These are phyloP conservation scores for Temnothorax ravouxi DNA, from an alignment of 2,888 invertebrate species.

Conservation along the genomic window DNA sequence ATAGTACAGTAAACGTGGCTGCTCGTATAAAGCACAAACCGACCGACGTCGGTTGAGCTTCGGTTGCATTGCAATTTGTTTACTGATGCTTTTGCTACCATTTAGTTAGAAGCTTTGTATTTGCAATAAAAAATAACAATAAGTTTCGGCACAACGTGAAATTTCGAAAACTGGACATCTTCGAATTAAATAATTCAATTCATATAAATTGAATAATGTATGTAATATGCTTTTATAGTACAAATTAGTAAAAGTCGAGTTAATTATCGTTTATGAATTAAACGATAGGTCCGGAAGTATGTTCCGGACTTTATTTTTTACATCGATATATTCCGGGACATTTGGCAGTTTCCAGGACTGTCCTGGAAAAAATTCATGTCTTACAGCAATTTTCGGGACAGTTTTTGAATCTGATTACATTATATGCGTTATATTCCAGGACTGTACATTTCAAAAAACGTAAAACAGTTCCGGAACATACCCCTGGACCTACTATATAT, in stretches of 20 bases:
- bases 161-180: neutral
- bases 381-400: too few relatives aligned
- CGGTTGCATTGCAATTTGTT: slow-evolving; percentile 45
- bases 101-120: slow-evolving; percentile 21
- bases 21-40: slow-evolving; percentile 17
- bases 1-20: slow-evolving; percentile 29
- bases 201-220: neutral
- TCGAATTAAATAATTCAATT: neutral
- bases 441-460: too few relatives aligned
- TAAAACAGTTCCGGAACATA: too few relatives aligned
- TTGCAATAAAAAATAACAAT: slow-evolving; percentile 19
- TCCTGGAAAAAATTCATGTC: too few relatives aligned
- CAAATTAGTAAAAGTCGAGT: neutral
- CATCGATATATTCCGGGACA: too few relatives aligned
- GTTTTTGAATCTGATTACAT: too few relatives aligned
- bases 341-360: too few relatives aligned
- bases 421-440: too few relatives aligned
- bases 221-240: neutral
- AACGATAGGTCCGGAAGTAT: too few relatives aligned
- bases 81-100: slow-evolving; percentile 29
- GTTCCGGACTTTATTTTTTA: too few relatives aligned
- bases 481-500: too few relatives aligned
- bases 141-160: neutral
- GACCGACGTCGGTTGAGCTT: slow-evolving; percentile 18
- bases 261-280: neutral